Evolutionary conservation across 2,888 invertebrate genomes (phyloP).

Genomic region (Drosophila mulleri): DNA sequence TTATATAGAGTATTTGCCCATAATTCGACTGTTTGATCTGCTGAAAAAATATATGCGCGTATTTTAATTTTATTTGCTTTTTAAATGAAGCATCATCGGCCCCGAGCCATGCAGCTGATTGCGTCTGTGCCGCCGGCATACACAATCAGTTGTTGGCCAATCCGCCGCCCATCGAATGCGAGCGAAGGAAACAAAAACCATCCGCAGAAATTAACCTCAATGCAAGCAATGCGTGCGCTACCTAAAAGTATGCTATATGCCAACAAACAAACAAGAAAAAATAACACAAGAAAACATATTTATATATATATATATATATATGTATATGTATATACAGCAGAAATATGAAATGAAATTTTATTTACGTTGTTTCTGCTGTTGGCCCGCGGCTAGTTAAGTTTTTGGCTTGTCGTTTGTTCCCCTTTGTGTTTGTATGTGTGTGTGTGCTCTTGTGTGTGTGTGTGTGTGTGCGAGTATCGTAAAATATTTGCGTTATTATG

Average conservation of each 20-base stretch:
- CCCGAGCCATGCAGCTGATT: constrained; percentile 69
- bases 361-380: constrained; percentile 73
- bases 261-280: neutral
- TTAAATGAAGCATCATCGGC: constrained; percentile 75
- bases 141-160: constrained; percentile 73
- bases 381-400: constrained; percentile 77
- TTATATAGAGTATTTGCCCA: constrained; percentile 58
- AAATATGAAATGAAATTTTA: constrained; percentile 68
- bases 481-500: constrained; percentile 81
- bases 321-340: constrained; percentile 25
- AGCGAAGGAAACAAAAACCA: neutral
- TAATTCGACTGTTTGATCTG: constrained; percentile 76
- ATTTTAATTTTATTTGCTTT: constrained; percentile 79
- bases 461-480: constrained; percentile 58
- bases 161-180: constrained; percentile 3
- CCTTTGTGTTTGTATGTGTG: neutral
- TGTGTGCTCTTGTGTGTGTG: neutral
- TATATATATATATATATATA: constrained; percentile 4
- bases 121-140: constrained; percentile 63
- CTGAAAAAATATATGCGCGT: constrained; percentile 68
- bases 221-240: constrained; percentile 73
- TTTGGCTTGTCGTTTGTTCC: constrained; percentile 71
- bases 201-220: constrained; percentile 71
- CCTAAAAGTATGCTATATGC: constrained; percentile 47
- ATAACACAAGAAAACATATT: neutral